Evolutionary conservation across 2,888 invertebrate genomes (phyloP), one percentile per base, ranked within the genome.

Genomic region (Plagodis pulveraria): DNA sequence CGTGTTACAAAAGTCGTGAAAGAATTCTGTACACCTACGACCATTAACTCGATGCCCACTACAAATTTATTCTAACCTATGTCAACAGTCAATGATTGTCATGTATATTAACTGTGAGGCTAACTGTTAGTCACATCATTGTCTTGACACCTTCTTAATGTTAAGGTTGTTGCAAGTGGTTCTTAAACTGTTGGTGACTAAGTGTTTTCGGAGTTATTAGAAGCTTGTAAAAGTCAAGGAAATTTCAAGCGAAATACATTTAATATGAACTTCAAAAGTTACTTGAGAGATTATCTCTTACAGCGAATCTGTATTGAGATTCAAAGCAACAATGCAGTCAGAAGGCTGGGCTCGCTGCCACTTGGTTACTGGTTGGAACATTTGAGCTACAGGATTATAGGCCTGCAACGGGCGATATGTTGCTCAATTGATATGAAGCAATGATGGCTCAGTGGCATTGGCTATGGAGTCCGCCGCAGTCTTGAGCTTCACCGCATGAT

Each of bases 121-220:
- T 38, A 7, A 8, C 61, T 64, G 68, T 72, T 71, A 70, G 59
- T 73, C 70, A 71, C 50, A 56, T 66, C 67, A 67, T 74, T 74
- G 70, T 77, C 61, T 69, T 65, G 54, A 38, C 59, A 50, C 44
- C 22, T 22, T 22, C 22, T 54, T 40, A 64, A 61, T 59, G 62
- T 48, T 61, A 64, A 64, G 55, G 59, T 36, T 62, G 54, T 53
- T n/a, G 46, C 63, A 58, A 64, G 47, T 60, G 55, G 57, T 55
- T 47, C 48, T 55, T 59, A 61, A 63, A 50, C 58, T 45, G 56
- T 62, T 63, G 52, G 43, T 12, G 34, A 40, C 35, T 38, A 40
- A 33, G 38, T 50, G 43, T 45, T 44, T 36, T 44, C 53, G 62
- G 44, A 50, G 50, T 6, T 42, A 10, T 12, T 33, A 50, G 50